Evolutionary conservation across 2,797 vertebrate species (phyloP), one percentile per base, ranked within the genome.

Genomic region (Hipposideros larvatus): DNA sequence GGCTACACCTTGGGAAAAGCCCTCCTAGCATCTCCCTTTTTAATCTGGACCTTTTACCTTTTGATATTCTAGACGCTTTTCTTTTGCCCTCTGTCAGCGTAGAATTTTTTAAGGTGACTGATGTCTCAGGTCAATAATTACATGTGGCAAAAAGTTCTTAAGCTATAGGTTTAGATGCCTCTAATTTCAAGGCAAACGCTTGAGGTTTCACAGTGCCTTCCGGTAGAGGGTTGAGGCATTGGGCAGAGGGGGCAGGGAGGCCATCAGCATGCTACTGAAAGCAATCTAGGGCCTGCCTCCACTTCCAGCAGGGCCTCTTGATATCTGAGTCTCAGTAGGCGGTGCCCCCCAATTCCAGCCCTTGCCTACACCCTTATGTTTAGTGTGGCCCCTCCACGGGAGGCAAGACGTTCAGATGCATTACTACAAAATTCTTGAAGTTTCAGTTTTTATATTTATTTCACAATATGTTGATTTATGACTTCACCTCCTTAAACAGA

Each of bases 41-140:
- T 97, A 92, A 98, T 97, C 98, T 97, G 96, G 96, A 96, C 95
- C 63, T 77, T 90, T 97, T 97, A 79, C 96, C 97, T 97, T 98
- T 97, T 97, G 97, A 98, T 97, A 97, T 97, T 95, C 96, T 98
- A 98, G 97, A 96, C 22, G 91, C 93, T 96, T 98, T 95, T 90
- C 94, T 96, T 93, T 97, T 96, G 94, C 97, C 94, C 91, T 97
- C 95, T 96, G 96, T 98, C 98, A 95, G 90, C 41, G 0, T 83
- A 83, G 95, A 93, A 85, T 78, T 94, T 97, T 94, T 97, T 87
- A 96, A 95, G 96, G 97, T 97, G 96, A 97, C 95, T 98, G 96
- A 96, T 98, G 96, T 97, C 96, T 97, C 96, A 89, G 87, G 96
- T 97, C 96, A 96, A 84, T 97, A 97, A 98, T 98, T 98, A 98